These are phyloP conservation scores for Branchinecta lynchi DNA, from an alignment of 1,140 invertebrate species.

Conservation along the genomic window DNA sequence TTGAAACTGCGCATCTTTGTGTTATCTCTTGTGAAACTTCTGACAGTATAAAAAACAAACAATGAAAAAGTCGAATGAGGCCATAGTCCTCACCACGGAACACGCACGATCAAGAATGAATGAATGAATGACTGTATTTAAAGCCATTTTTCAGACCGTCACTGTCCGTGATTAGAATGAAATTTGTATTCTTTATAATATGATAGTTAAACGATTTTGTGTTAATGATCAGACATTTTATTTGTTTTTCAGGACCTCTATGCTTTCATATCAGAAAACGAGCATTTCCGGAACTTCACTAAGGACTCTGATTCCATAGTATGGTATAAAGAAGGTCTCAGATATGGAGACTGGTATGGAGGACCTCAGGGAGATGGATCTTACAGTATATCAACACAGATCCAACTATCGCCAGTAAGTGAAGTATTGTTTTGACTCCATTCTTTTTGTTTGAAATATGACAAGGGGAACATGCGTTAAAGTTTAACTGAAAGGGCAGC, in stretches of 20 bases:
- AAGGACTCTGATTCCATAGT: neutral
- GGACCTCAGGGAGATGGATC: neutral
- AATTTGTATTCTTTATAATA: neutral
- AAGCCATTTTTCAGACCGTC: neutral
- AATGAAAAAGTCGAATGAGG: neutral
- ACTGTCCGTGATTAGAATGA: too few species aligned
- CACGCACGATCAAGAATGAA: neutral
- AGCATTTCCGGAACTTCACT: neutral
- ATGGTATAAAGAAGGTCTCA: neutral
- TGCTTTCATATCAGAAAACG: neutral
- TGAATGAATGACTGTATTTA: neutral
- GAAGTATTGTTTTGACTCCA: too few species aligned
- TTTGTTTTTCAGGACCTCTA: neutral
- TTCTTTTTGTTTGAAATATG: too few species aligned
- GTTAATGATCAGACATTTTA: neutral
- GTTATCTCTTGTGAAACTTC: too few species aligned
- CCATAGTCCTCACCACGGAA: neutral
- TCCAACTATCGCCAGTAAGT: neutral
- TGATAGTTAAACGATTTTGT: too few species aligned
- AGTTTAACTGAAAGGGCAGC: too few species aligned
- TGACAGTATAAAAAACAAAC: neutral
- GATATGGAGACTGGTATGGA: conserved; percentile 3
- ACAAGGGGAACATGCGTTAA: too few species aligned
- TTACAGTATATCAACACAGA: neutral
- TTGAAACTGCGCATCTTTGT: too few species aligned